Percentiles rank a stretch among this genome's conserved stretches.
phyloP scores from a whole-genome alignment of 2,797 vertebrate genomes.

The Odontamblyopus rebecca region DNA sequence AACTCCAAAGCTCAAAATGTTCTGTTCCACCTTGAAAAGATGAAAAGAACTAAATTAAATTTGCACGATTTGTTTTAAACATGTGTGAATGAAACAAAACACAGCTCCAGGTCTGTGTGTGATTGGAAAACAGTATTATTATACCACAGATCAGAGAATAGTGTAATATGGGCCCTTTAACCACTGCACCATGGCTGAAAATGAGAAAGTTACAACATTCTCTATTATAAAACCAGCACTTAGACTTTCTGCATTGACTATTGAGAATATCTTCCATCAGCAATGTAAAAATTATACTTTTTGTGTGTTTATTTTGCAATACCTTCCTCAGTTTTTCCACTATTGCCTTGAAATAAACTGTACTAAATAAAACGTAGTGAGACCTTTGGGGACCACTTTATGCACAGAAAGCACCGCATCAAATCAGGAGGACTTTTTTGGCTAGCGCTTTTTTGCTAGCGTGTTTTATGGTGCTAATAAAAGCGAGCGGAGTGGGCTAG shows the following conservation, averaged over 20 bases:
- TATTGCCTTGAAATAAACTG: conserved; percentile 31
- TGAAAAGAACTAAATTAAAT: no score
- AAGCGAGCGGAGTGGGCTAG: conserved; percentile 45
- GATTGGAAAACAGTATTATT: no score
- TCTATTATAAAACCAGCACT: neutral
- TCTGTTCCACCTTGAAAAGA: no score
- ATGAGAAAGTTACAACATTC: neutral
- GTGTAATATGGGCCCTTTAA: no score
- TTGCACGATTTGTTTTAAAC: no score
- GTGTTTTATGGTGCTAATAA: conserved; percentile 60
- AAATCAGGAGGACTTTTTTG: conserved; percentile 55
- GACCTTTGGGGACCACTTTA: conserved; percentile 43
- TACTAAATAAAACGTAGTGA: conserved; percentile 36
- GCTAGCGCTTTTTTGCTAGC: conserved; percentile 27
- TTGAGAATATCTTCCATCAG: conserved; percentile 8
- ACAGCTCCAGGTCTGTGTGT: no score
- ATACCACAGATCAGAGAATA: no score
- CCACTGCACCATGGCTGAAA: no score
- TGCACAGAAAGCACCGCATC: conserved; percentile 57
- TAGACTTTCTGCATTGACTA: neutral
- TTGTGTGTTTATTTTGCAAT: conserved; percentile 27
- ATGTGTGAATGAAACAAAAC: no score
- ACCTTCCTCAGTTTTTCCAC: conserved; percentile 26
- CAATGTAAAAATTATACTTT: conserved; percentile 25
- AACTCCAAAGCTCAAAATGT: no score